phyloP scores from a whole-genome alignment of 1,140 invertebrate genomes.

The Drosophila arizonae region DNA sequence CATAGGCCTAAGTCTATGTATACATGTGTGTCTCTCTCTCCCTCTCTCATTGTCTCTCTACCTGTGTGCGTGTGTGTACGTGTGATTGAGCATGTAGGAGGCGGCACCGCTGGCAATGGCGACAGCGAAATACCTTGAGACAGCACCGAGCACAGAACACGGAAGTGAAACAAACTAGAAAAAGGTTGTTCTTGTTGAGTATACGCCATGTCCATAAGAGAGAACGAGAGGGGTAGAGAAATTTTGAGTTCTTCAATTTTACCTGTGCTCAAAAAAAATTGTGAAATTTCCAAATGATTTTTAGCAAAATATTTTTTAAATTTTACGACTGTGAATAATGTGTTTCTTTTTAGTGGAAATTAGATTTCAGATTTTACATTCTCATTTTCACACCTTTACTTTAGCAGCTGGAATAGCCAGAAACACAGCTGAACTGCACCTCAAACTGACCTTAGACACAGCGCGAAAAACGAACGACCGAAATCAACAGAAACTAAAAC shows the following conservation, averaged over 20 bases:
- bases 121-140: slow-evolving; percentile 49
- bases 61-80: slow-evolving; percentile 12
- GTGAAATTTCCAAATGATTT: no score
- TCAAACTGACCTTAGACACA: slow-evolving; percentile 74
- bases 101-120: slow-evolving; percentile 21
- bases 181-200: slow-evolving; percentile 29
- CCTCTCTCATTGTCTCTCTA: background rate
- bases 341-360: slow-evolving; percentile 5
- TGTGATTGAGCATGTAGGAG: slow-evolving; percentile 27
- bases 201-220: background rate
- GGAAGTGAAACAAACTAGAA: slow-evolving; percentile 38
- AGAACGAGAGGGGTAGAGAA: no score
- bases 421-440: slow-evolving; percentile 33
- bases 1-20: slow-evolving; percentile 27
- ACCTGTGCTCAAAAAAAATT: no score
- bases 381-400: slow-evolving; percentile 5
- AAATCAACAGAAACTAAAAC: slow-evolving; percentile 23
- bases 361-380: background rate
- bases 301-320: no score
- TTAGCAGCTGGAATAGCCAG: slow-evolving; percentile 23
- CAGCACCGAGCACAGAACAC: slow-evolving; percentile 31
- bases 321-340: slow-evolving; percentile 71
- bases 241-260: no score
- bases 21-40: background rate
- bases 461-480: slow-evolving; percentile 14